Conservation (phyloP, 2,888 invertebrate genomes). For the Amorpha juglandis region DNA sequence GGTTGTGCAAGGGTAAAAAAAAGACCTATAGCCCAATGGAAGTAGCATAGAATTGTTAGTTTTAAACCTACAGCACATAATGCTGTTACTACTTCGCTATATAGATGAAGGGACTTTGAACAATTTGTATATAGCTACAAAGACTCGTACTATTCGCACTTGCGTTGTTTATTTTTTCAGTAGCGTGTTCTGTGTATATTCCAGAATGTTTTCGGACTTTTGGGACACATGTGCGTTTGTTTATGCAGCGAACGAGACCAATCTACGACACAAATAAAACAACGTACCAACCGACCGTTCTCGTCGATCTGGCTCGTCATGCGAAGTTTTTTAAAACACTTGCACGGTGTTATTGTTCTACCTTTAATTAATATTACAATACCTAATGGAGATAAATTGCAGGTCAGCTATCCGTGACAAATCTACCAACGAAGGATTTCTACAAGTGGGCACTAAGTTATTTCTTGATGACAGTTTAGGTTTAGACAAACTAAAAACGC, state of each 20-base stretch:
- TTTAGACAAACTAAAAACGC: too few relatives aligned
- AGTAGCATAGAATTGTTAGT: background rate
- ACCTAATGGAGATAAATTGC: too few relatives aligned
- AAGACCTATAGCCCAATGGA: background rate
- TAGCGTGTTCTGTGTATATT: slow-evolving; percentile 10
- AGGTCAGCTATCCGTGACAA: too few relatives aligned
- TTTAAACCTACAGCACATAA: background rate
- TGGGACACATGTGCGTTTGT: slow-evolving; percentile 55
- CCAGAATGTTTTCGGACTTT: slow-evolving; percentile 42
- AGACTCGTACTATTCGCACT: background rate
- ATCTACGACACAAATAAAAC: slow-evolving; percentile 71
- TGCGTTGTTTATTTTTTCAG: slow-evolving; percentile 7
- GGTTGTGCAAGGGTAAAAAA: too few relatives aligned
- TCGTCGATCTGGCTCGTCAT: slow-evolving; percentile 44
- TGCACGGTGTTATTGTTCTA: too few relatives aligned
- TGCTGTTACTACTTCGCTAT: too few relatives aligned
- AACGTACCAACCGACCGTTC: slow-evolving; percentile 41
- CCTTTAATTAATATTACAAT: background rate
- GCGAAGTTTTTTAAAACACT: slow-evolving; percentile 2
- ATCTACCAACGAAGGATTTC: too few relatives aligned
- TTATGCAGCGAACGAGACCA: slow-evolving; percentile 51
- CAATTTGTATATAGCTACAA: background rate
- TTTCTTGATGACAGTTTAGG: too few relatives aligned
- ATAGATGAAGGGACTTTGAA: background rate
- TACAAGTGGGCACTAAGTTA: too few relatives aligned